These are phyloP conservation scores for Oppia nitens DNA, from an alignment of 1,140 invertebrate species.

Conservation along the genomic window DNA sequence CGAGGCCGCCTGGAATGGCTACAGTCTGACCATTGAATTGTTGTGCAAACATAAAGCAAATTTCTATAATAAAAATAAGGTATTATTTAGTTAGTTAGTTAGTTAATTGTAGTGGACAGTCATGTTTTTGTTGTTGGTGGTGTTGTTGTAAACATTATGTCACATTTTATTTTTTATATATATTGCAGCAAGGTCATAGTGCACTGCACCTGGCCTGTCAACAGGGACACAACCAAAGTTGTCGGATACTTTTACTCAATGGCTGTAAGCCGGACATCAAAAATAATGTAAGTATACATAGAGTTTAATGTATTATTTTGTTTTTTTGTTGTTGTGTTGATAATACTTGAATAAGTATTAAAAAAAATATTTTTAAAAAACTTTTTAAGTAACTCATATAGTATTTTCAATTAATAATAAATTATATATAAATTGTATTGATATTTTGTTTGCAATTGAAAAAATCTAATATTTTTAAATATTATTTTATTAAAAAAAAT, in stretches of 20 bases:
- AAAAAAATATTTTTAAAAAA: no score
- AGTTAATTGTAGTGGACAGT: no score
- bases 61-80: constrained; percentile 52
- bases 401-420: no score
- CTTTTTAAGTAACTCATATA: no score
- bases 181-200: constrained; percentile 57
- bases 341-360: no score
- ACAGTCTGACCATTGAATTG: constrained; percentile 56
- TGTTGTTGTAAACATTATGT: no score
- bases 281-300: constrained; percentile 54
- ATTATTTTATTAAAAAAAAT: no score
- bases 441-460: no score
- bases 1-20: constrained; percentile 86
- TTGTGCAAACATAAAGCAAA: constrained; percentile 51
- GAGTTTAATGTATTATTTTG: not conserved
- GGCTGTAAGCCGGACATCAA: constrained; percentile 70
- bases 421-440: no score
- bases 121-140: no score
- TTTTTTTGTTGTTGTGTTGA: not conserved
- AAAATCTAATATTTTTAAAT: no score
- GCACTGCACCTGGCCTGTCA: constrained; percentile 82
- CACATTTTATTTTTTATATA: constrained; percentile 16
- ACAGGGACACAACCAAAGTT: constrained; percentile 89
- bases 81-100: no score
- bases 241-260: constrained; percentile 64